Evolutionary conservation across 2,888 invertebrate species (phyloP), one percentile per base, ranked within the genome.

Genomic region (Coleophora flavipennella): DNA sequence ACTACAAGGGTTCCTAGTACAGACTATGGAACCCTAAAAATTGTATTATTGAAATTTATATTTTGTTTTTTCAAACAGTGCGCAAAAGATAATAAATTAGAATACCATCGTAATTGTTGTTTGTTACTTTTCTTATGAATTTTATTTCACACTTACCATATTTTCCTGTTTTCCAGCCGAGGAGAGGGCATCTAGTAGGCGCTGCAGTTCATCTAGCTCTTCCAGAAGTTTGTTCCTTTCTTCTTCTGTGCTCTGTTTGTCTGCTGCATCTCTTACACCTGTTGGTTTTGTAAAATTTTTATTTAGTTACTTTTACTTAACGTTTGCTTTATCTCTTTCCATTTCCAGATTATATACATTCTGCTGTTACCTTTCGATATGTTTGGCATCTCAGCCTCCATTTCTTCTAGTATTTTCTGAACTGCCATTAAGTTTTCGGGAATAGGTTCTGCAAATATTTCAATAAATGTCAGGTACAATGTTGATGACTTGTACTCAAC

Each of bases 361-460:
- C n/a, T n/a, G n/a, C n/a, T n/a, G 2, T 29, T 53, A 75, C 77
- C 75, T 42, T 65, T 53, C 31, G 56, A 48, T 0, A 76, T 54
- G 1, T 44, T 49, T 0, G 70, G 67, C 46, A 71, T 50, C n/a
- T 63, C 64, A 2, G 52, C 56, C 13, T 66, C 52, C 61, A 78
- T 65, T 1, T 44, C 46, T 1, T 55, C 46, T 0, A 68, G 51
- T 1, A 69, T 59, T 8, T 52, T 57, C 33, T 54, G 51, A 0
- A 62, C 51, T 25, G 70, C 57, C 13, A 55, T 49, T 3, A 73
- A 36, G 12, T 65, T 59, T 1, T 45, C 50, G 1, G 94, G 92
- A 0, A 89, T 89, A 0, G 90, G 87, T 13, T 90, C 91, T 74
- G 80, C 49, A 44, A 59, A 45, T n/a, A 25, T 20, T 12, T 13